Evolutionary conservation across 2,113 vertebrate genomes (phyloP).

Genomic region (Heterotis niloticus): DNA sequence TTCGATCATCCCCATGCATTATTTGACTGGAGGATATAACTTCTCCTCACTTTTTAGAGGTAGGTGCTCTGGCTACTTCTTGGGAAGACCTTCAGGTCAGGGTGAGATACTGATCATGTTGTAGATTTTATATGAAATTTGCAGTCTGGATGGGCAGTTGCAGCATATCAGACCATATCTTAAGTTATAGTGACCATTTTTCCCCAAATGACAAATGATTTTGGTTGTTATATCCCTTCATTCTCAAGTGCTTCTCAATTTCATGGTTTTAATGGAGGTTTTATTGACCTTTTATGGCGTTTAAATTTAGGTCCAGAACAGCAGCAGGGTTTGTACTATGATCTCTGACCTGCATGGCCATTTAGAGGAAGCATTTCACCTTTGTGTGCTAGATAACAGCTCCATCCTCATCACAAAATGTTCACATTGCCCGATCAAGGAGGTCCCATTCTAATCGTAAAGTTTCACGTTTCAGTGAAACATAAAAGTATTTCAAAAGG

Average conservation of each 20-base stretch:
- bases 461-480: not conserved
- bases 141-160: too few species aligned
- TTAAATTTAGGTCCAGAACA: conserved; percentile 45
- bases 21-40: too few species aligned
- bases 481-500: not conserved
- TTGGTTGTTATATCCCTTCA: not conserved
- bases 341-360: conserved; percentile 55
- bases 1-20: too few species aligned
- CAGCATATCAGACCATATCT: too few species aligned
- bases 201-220: too few species aligned
- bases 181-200: too few species aligned
- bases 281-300: not conserved
- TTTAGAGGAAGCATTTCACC: conserved; percentile 11
- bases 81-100: too few species aligned
- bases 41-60: too few species aligned
- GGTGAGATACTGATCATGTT: too few species aligned
- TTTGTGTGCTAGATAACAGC: not conserved
- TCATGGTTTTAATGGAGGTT: not conserved
- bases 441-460: not conserved
- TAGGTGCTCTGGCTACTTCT: too few species aligned
- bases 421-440: not conserved
- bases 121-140: too few species aligned
- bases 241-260: not conserved
- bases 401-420: not conserved
- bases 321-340: conserved; percentile 43